A percentile compares a stretch with the other conserved stretches of the same genome.
phyloP scores from a whole-genome alignment of 2,113 vertebrate species.

The Aythya baeri region DNA sequence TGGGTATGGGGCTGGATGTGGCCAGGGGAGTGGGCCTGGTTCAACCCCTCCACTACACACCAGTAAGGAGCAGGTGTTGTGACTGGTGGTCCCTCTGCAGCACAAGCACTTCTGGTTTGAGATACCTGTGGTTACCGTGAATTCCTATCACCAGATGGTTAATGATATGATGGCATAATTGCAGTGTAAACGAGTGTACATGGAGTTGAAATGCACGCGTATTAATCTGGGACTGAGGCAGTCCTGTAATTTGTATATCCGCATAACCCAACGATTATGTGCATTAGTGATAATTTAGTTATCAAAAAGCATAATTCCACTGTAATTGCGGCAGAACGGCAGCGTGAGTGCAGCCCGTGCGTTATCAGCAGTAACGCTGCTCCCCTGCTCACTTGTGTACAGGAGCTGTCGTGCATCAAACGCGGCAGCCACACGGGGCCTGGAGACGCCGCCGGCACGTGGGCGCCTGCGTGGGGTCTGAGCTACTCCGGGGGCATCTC shows the following conservation, averaged over 20 bases:
- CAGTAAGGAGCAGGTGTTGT: background rate
- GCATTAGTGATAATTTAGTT: constrained; percentile 58
- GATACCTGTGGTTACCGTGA: background rate
- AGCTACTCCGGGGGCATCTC: background rate
- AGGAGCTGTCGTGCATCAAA: background rate
- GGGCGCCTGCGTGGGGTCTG: background rate
- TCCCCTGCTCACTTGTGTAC: background rate
- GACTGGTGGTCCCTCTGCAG: background rate
- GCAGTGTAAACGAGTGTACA: background rate
- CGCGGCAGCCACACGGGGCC: fast-evolving
- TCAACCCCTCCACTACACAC: background rate
- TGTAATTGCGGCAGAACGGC: background rate
- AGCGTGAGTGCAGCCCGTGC: background rate
- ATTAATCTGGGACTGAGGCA: constrained; percentile 23
- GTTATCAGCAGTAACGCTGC: background rate
- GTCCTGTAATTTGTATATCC: constrained; percentile 52
- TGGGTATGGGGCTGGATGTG: fast-evolving
- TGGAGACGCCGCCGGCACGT: fast-evolving
- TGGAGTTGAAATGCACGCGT: background rate
- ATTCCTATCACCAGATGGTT: constrained; percentile 9
- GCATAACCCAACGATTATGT: constrained; percentile 24
- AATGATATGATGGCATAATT: background rate
- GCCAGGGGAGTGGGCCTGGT: fast-evolving
- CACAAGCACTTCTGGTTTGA: background rate
- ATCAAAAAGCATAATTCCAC: constrained; percentile 32